Evolutionary conservation across 2,888 invertebrate species (phyloP), one percentile per base, ranked within the genome.

Genomic region (Rotaria magnacalcarata): DNA sequence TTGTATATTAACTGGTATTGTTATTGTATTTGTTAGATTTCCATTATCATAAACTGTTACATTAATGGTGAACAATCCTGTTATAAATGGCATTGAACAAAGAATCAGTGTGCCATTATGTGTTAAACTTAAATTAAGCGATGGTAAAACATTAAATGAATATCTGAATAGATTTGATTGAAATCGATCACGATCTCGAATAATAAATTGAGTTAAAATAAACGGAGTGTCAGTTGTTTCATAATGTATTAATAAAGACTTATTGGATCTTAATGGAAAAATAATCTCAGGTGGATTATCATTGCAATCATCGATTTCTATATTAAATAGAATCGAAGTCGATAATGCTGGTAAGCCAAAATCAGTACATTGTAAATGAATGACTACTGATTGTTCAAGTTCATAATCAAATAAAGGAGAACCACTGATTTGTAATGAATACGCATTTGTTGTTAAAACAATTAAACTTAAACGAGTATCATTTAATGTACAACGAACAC

Each of bases 201-300:
- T n/a, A 21, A 47, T 80, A 47, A 80, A 47, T 80, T 80, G 80
- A 43, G 47, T 47, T 14, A 80, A 16, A 47, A 80, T 10, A 80
- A 80, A 80, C 24, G 80, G 80, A 10, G 16, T n/a, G 11, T 43
- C 11, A 3, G 80, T 80, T 80, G 80, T 47, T 47, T 80, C 80
- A 47, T 47, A 80, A 47, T 24, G 5, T 4, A 80, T 80, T 24
- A n/a, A 47, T 43, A 47, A n/a, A n/a, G 80, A 80, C 24, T 47
- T 24, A 80, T 80, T 80, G 2, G 24, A 80, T 47, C 24, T 24
- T 80, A 47, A n/a, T n/a, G 80, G 43, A 47, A 6, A 47, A 47
- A 80, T 47, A 80, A 80, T 47, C 4, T 80, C 80, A 14, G 80
- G 80, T 80, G 80, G 5, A 80, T 80, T 80, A 80, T 80, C 80